Percentiles rank a stretch among this genome's conserved stretches.
phyloP scores from a whole-genome alignment of 2,797 vertebrate genomes.

The Aldrovandia affinis region DNA sequence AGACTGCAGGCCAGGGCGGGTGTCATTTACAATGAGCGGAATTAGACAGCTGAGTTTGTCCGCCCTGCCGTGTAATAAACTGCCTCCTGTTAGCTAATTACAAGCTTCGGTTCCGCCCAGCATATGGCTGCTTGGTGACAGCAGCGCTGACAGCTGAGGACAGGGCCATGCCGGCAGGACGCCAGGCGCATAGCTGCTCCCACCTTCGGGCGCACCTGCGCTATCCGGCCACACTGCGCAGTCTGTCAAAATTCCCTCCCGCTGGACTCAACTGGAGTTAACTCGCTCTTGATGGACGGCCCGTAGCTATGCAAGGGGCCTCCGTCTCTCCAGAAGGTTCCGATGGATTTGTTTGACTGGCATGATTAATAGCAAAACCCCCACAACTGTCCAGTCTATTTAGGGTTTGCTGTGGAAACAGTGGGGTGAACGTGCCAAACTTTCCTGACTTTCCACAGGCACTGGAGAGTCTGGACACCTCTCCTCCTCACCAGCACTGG shows the following conservation, averaged over 20 bases:
- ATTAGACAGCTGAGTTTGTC: slow-evolving; percentile 72
- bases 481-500: too few species aligned
- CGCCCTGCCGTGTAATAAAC: background rate
- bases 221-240: background rate
- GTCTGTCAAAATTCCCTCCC: background rate
- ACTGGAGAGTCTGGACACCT: background rate
- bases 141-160: slow-evolving; percentile 66
- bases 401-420: too few species aligned
- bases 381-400: too few species aligned
- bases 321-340: too few species aligned
- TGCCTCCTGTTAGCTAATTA: slow-evolving; percentile 59
- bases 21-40: slow-evolving; percentile 69
- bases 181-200: slow-evolving; percentile 43
- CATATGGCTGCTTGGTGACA: slow-evolving; percentile 62
- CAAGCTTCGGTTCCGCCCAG: slow-evolving; percentile 25
- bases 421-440: too few species aligned
- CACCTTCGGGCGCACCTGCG: background rate
- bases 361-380: too few species aligned
- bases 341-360: too few species aligned
- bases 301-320: too few species aligned
- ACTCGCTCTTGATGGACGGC: too few species aligned
- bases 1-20: slow-evolving; percentile 56
- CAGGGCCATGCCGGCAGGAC: slow-evolving; percentile 42
- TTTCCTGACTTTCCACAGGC: too few species aligned
- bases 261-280: too few species aligned